Evolutionary conservation across 2,888 invertebrate genomes (phyloP), one percentile per base, ranked within the genome.

Genomic region (Conops quadrifasciatus): DNA sequence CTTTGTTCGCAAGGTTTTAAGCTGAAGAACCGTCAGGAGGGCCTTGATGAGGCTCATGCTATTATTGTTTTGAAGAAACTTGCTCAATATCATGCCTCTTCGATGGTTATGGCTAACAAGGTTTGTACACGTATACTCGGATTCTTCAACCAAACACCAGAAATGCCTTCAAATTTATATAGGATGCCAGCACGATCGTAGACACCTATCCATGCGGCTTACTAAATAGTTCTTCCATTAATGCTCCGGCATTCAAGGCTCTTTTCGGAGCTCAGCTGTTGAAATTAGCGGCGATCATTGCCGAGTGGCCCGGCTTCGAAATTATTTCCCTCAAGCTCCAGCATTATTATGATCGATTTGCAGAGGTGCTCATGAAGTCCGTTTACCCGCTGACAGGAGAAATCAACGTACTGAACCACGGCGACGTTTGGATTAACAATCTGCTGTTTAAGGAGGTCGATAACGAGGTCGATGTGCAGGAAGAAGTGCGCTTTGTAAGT

Each of bases 381-480:
- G 78, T 84, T 5, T 79, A 83, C 68, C 84, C 84, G 0, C 49
- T 83, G 62, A 67, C 78, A 4, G 84, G 85, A 0, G 36, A 49
- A 0, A 62, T 76, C 0, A 84, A 83, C 72, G 88, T 88, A 16
- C 81, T 88, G 15, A 88, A 88, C 75, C 88, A 88, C 72, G 88
- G 88, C 2, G 88, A 88, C 78, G 78, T 88, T 5, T 88, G 88
- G 88, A 81, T 87, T 0, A 88, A 88, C 73, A 88, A 88, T 75
- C 85, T 88, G 77, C 84, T 88, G 76, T 88, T 88, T 73, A 83
- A 84, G 11, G 60, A 60, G 71, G 74, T 81, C 15, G 72, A 49
- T 9, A 45, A 70, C 26, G 71, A 64, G 19, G 15, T 2, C 0
- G 36, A n/a, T 28, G 21, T 11, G 13, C 2, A 58, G 26, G 24